Base-by-base conservation (phyloP, 2,888 invertebrate genomes). In the Metopia argyrocephala region DNA sequence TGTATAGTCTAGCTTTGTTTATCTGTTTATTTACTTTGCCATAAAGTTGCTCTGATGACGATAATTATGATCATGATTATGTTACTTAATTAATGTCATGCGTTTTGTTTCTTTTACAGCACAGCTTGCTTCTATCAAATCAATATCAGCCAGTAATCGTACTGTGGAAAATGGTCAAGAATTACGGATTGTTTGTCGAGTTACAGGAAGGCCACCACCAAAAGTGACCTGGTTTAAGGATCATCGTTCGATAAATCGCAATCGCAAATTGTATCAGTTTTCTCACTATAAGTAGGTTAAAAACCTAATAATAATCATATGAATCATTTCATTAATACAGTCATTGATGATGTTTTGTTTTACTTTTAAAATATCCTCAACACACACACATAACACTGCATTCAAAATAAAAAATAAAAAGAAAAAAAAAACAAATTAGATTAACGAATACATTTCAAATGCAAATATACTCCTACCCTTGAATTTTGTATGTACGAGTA, bases 221-320 rank as follows among this genome's bases (percentile, higher is more conserved):
- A 93, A 94, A 84, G 94, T 97, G 85, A 93, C 94, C 85, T 97
- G 97, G 97, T 94, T 93, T 91, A 94, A 94, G 91, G 93, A 95
- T 91, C 94, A 93, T 84, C 91, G 91, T 87, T 93, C 93, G 85
- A 92, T 93, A 83, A 90, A 89, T 86, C 87, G 88, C 84, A 89
- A 89, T 86, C 89, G 88, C 78, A 86, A 86, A 84, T 86, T 87
- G 82, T 91, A 90, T 85, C 88, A 89, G 87, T 90, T 91, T 85
- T 86, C 88, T 84, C 90, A 90, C 85, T 87, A 87, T 85, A 90
- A 90, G 91, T 91, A 83, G 89, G 89, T 87, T 57, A 62, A 46
- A 81, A 76, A 57, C 52, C 20, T 73, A 38, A 66, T 81, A 54
- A 70, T 56, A 20, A 61, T 20, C 9, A 76, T 48, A 27, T 69